Conservation (phyloP, 2,113 vertebrate species). For the Spea multiplicata region DNA sequence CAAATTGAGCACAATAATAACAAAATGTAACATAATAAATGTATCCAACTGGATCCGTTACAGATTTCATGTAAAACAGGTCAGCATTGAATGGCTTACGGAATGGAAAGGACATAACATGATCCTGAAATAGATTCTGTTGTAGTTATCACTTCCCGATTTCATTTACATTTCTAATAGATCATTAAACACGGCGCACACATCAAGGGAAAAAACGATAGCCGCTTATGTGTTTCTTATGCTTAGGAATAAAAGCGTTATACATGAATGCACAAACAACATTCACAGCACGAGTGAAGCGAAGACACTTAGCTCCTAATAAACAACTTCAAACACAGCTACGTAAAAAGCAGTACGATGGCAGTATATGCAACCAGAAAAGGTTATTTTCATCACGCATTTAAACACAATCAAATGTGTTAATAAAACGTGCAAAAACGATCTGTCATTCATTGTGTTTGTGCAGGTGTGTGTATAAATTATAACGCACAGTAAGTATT, state of each 20-base stretch:
- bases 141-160: not conserved
- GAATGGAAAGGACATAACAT: not conserved
- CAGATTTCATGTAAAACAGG: too few relatives aligned
- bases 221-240: not conserved
- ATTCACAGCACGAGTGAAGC: not conserved
- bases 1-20: too few relatives aligned
- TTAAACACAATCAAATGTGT: too few relatives aligned
- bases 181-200: slow-evolving; percentile 24
- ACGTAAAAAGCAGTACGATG: not conserved
- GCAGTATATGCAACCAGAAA: too few relatives aligned
- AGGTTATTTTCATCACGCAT: too few relatives aligned
- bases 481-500: too few relatives aligned
- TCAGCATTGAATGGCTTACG: too few relatives aligned
- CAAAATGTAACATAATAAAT: too few relatives aligned
- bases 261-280: slow-evolving; percentile 2
- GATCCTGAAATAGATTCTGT: not conserved
- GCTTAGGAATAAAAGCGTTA: slow-evolving; percentile 20
- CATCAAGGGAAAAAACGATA: slow-evolving; percentile 14
- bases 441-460: too few relatives aligned
- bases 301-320: not conserved
- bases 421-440: too few relatives aligned
- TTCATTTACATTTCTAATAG: slow-evolving; percentile 7
- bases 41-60: too few relatives aligned
- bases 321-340: not conserved
- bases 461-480: too few relatives aligned